Evolutionary conservation across 2,888 invertebrate genomes (phyloP), one percentile per base, ranked within the genome.

Genomic region (Andrena haemorrhoa): DNA sequence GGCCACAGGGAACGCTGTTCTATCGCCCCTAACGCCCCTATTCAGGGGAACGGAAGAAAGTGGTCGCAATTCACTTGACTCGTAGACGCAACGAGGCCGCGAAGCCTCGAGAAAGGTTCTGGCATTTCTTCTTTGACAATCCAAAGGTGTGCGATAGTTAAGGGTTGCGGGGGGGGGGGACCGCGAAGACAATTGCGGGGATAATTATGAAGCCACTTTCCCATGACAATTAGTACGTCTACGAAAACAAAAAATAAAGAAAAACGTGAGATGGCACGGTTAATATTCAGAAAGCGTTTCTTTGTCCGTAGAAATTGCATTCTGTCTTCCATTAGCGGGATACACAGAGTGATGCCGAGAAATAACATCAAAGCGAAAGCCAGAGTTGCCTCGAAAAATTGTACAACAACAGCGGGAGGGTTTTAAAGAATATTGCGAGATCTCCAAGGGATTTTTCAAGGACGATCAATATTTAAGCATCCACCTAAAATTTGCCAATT

Each of bases 61-160:
- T 74, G 58, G 64, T 65, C 12, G 76, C 65, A 60, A 77, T 77
- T 77, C 74, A 60, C 58, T 74, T 60, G 76, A 65, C 74, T 74
- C 35, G 74, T 29, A 65, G 74, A 49, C 29, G 58, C 73, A 65
- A 76, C 73, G 64, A 73, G 47, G n/a, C 63, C 73, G 12, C 10
- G 73, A 56, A 41, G 53, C 23, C 49, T 64, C 31, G 1, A 64
- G 56, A 12, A 29, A 12, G 41, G 26, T 72, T 73, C 64, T 16
- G 56, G 23, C 66, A 20, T 58, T 74, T 74, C 41, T 74, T 66
- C 73, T 66, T 74, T 66, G 47, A 74, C 56, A 56, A 74, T 31
- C 47, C 47, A 31, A 58, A 58, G 66, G 16, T 23, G 35, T 16
- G 16, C 58, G 41, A 73, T 31, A 41, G 53, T 56, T 56, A 53